Evolutionary conservation across 2,888 invertebrate species (phyloP), one percentile per base, ranked within the genome.

Genomic region (Julus scanicus): DNA sequence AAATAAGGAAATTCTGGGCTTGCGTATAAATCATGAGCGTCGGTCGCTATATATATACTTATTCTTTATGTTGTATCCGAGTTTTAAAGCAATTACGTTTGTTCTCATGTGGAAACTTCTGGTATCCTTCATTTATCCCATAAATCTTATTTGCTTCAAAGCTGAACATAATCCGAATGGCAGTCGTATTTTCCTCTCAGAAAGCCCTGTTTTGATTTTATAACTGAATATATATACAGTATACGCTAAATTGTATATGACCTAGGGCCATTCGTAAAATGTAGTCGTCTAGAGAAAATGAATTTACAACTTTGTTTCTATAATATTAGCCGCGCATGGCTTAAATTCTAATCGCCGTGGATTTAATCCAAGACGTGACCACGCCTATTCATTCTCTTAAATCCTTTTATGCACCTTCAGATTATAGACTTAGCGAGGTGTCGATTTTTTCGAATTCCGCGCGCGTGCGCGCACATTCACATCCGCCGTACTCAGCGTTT

Each of bases 41-140:
- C 48, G 48, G 48, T 48, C 48, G 57, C 57, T 15, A 15, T 15
- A 17, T 57, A 15, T 57, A 17, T 57, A 15, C 5, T 29, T 29
- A 29, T 29, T 29, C 29, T 29, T 29, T 29, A 29, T 57, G 15
- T 15, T 15, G 48, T 57, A 15, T 57, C 15, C 57, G 57, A 57
- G 57, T 57, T 57, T 57, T 57, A 57, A 57, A 57, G 57, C 57
- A 57, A 57, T 57, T 57, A 57, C 57, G 57, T 15, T 57, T 57
- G 57, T 57, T 57, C 57, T 57, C 57, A 57, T 57, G 57, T 57
- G 57, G 57, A 57, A 57, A 57, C 57, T 57, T 57, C 57, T 57
- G 57, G 15, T 17, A 57, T 57, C 57, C 57, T 57, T 57, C 57
- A 57, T 57, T 17, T 57, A 15, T 15, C 15, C 57, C 57, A 57